Conservation (phyloP, 1,140 invertebrate genomes). For the Rhopalosiphum maidis region DNA sequence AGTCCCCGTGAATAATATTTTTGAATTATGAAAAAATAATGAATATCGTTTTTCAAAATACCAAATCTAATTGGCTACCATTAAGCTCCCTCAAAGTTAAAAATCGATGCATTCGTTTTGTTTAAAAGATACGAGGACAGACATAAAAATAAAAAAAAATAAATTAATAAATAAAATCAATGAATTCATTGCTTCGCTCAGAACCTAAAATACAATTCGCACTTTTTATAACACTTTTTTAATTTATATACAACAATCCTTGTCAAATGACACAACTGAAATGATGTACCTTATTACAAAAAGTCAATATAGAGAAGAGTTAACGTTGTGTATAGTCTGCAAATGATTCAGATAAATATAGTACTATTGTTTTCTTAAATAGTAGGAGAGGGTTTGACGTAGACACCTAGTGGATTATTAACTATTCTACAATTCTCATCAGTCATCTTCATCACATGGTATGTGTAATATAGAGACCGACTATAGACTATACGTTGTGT, state of each 20-base stretch:
- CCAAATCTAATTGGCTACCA: no score
- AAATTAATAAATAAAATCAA: no score
- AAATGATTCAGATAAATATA: not conserved
- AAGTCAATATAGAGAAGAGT: not conserved
- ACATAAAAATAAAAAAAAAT: no score
- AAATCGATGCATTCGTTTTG: no score
- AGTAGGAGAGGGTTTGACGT: not conserved
- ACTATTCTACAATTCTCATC: not conserved
- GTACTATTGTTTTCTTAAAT: conserved; percentile 3
- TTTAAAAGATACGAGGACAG: no score
- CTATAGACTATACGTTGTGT: not conserved
- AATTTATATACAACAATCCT: not conserved
- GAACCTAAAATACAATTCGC: no score
- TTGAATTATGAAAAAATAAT: no score
- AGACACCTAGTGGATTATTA: not conserved
- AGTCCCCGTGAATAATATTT: no score
- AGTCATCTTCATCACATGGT: not conserved
- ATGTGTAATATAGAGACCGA: not conserved
- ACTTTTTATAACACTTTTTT: no score
- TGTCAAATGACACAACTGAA: not conserved
- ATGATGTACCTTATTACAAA: not conserved
- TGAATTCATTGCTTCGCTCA: no score
- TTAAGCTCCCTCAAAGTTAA: no score
- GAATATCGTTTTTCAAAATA: no score
- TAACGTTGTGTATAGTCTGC: not conserved